Conservation (phyloP, 1,140 invertebrate species). For the Drosophila aff. region DNA sequence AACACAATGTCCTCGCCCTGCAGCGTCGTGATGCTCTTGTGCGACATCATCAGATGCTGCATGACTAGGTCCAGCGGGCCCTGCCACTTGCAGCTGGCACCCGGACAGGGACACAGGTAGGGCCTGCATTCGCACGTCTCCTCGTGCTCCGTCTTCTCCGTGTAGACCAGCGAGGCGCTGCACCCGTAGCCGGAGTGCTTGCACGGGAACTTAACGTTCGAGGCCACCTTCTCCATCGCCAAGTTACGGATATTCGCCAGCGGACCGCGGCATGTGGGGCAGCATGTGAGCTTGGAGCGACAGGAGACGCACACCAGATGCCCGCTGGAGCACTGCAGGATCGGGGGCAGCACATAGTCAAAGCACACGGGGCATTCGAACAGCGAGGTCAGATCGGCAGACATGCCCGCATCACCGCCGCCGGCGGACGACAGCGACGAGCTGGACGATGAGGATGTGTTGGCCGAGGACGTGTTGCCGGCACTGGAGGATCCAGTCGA, state of each 20-base stretch:
- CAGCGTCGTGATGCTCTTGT: conserved; percentile 99
- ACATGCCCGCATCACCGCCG: conserved; percentile 87
- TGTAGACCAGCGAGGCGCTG: conserved; percentile 95
- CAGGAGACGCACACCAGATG: conserved; percentile 97
- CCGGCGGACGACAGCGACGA: conserved; percentile 83
- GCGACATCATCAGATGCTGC: conserved; percentile 98
- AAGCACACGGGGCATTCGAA: conserved; percentile 99
- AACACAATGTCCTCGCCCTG: conserved; percentile 99
- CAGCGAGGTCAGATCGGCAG: conserved; percentile 95
- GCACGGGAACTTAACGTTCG: conserved; percentile 99
- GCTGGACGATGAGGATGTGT: conserved; percentile 84
- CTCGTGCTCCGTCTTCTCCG: conserved; percentile 99
- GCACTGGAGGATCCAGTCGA: conserved; percentile 69
- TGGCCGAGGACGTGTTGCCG: conserved; percentile 77
- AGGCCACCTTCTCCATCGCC: conserved; percentile 99
- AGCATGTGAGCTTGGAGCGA: conserved; percentile 97
- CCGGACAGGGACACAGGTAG: conserved; percentile 99
- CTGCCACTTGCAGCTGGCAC: conserved; percentile 99
- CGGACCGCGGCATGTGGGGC: conserved; percentile 98
- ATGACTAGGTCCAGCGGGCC: conserved; percentile 97
- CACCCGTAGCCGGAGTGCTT: conserved; percentile 99
- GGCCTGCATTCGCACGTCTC: conserved; percentile 99
- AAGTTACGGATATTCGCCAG: conserved; percentile 98
- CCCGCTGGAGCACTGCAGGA: conserved; percentile 94
- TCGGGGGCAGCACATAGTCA: conserved; percentile 99